A percentile compares a stretch with the other conserved stretches of the same genome.
These are phyloP conservation scores for Leptopilina drosophilae DNA, from an alignment of 2,888 invertebrate species.

Conservation along the genomic window DNA sequence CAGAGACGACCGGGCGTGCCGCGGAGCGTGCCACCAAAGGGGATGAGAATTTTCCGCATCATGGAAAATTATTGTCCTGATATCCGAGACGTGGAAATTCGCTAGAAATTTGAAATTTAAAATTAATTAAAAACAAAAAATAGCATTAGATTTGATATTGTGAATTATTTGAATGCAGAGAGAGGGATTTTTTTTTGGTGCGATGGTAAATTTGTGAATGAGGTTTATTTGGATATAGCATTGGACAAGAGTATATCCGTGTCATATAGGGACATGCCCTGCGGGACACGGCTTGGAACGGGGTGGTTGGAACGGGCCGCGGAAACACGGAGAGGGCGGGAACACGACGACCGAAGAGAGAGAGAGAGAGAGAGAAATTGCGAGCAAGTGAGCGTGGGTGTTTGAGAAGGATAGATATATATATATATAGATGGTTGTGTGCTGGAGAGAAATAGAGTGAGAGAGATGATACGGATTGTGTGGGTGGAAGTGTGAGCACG, in stretches of 20 bases:
- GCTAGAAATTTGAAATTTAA: slow-evolving; percentile 53
- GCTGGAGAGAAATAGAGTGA: slow-evolving; percentile 51
- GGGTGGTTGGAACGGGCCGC: slow-evolving; percentile 76
- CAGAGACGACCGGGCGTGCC: slow-evolving; percentile 77
- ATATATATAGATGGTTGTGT: slow-evolving; percentile 50
- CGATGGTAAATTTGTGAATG: background rate
- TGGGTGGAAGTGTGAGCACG: slow-evolving; percentile 56
- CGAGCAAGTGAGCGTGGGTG: slow-evolving; percentile 46
- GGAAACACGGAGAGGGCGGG: slow-evolving; percentile 76
- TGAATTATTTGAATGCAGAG: slow-evolving; percentile 41
- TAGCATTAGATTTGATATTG: background rate
- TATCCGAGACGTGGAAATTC: slow-evolving; percentile 58
- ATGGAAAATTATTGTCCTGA: slow-evolving; percentile 70
- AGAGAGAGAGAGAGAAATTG: slow-evolving; percentile 53
- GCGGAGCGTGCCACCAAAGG: slow-evolving; percentile 77
- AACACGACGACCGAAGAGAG: slow-evolving; percentile 65
- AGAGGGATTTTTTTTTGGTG: slow-evolving; percentile 38
- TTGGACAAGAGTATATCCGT: slow-evolving; percentile 53
- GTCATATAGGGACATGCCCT: slow-evolving; percentile 72
- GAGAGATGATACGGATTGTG: slow-evolving; percentile 51
- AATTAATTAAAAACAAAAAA: background rate
- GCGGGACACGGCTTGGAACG: slow-evolving; percentile 74
- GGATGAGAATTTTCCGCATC: slow-evolving; percentile 74
- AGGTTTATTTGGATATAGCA: background rate
- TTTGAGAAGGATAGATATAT: slow-evolving; percentile 34